Percentiles rank a stretch among this genome's conserved stretches.
Conservation (phyloP, 64 coral and sea anemone genomes). For the Stylophora pistillata region DNA sequence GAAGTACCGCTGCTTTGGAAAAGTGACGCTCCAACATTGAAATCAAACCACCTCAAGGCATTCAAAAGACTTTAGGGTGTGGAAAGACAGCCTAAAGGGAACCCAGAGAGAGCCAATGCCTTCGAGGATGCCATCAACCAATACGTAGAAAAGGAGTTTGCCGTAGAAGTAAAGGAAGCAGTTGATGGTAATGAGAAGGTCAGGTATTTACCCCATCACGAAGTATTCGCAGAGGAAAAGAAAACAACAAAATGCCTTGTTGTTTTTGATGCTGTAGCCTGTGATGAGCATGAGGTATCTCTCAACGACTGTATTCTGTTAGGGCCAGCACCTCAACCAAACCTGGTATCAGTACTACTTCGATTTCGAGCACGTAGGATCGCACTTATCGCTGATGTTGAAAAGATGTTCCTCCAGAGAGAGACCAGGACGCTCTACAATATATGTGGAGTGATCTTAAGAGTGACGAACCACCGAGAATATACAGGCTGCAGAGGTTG, state of each 20-base stretch:
- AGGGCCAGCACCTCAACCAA: background rate
- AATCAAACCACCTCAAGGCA: conserved; percentile 34
- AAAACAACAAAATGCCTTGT: conserved; percentile 1
- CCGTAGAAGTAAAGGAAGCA: too few relatives aligned
- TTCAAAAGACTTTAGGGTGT: too few relatives aligned
- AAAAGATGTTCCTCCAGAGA: too few relatives aligned
- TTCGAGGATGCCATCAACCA: too few relatives aligned
- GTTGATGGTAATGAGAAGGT: too few relatives aligned
- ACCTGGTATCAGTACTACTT: conserved; percentile 4
- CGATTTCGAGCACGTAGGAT: too few relatives aligned
- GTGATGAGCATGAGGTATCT: conserved; percentile 1
- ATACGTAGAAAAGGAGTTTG: too few relatives aligned
- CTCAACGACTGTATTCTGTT: conserved; percentile 37
- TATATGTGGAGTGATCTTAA: too few relatives aligned
- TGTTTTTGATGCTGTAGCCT: conserved; percentile 25
- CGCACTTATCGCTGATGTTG: too few relatives aligned
- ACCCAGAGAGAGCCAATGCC: too few relatives aligned
- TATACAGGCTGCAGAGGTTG: background rate
- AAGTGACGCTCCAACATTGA: background rate
- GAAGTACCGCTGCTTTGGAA: conserved; percentile 52
- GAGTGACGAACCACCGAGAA: too few relatives aligned
- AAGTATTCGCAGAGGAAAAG: conserved; percentile 29
- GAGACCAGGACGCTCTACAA: too few relatives aligned
- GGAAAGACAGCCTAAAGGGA: conserved; percentile 5
- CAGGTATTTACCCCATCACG: conserved; percentile 50